phyloP scores from a whole-genome alignment of 2,888 invertebrate species.

The Pseudeuparius sepicola region DNA sequence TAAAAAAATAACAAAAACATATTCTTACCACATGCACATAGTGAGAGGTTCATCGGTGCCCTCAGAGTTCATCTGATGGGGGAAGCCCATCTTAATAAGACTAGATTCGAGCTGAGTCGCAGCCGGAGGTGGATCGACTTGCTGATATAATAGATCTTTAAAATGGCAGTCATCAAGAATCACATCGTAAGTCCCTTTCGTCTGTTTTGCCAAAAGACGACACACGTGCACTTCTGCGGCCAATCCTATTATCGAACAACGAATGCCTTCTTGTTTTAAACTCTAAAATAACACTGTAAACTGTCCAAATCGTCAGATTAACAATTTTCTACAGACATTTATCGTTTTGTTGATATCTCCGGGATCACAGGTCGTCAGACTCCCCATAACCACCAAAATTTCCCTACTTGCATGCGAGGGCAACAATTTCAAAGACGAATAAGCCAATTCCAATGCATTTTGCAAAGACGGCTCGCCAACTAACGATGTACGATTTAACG shows the following conservation, averaged over 20 bases:
- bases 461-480: conserved; percentile 93
- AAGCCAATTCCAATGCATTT: conserved; percentile 85
- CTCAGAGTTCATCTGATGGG: conserved; percentile 59
- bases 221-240: conserved; percentile 93
- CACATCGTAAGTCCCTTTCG: conserved; percentile 79
- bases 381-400: conserved; percentile 83
- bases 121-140: conserved; percentile 62
- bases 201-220: conserved; percentile 73
- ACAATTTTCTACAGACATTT: conserved; percentile 43
- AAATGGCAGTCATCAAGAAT: conserved; percentile 76
- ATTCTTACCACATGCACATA: conserved; percentile 80
- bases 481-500: conserved; percentile 55
- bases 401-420: conserved; percentile 95
- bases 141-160: conserved; percentile 53
- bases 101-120: conserved; percentile 63
- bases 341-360: conserved; percentile 82
- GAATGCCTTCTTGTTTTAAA: conserved; percentile 69
- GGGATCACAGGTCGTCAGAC: conserved; percentile 95
- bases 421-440: conserved; percentile 72
- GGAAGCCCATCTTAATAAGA: conserved; percentile 94
- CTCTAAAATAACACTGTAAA: conserved; percentile 38
- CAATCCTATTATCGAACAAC: conserved; percentile 90
- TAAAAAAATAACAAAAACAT: neutral
- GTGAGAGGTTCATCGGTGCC: conserved; percentile 57
- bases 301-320: neutral